Base-by-base conservation (phyloP, 30 jellyfish, hydroid and myxozoan species). In the Clytia hemisphaerica region DNA sequence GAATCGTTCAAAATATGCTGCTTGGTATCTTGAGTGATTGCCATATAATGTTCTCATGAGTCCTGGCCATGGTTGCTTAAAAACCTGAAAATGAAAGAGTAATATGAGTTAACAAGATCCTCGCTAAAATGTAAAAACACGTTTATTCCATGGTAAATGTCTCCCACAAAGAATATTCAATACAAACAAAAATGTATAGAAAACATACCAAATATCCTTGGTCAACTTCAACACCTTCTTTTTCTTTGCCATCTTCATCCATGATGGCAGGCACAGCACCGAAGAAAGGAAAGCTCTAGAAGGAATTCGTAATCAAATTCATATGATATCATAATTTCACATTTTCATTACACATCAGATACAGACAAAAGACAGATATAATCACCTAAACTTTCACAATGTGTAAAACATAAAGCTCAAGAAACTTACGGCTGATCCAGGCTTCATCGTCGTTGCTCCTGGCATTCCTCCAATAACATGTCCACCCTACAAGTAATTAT, bases 1-100 rank as follows among this genome's bases (percentile, higher is more conserved):
- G 74, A 89, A 89, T 25, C 93, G 94, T 2, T 68, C 22, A 69
- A 89, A 89, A 61, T 89, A 89, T 9, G 93, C 94, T 3, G 83
- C 45, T 66, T 89, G 90, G 46, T 75, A 89, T 27, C 98, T 50
- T 0, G 57, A 51, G 35, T 89, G 98, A 51, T 89, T 81, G 33
- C 84, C 72, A 61, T 89, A 89, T 42, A 89, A 69, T 10, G 98
- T 89, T 38, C 98, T 77, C 98, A 89, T 89, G 95, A 89, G 82
- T 12, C 98, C 98, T 38, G 98, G 98, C 98, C 98, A 89, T 0
- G 98, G 98, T 53, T 54, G 91, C 67, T 89, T 89, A 72, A 89
- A 82, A 16, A 89, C 98, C 98, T 89, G 53, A 0, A 47, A n/a
- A n/a, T n/a, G n/a, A n/a, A n/a, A n/a, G n/a, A n/a, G n/a, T n/a